Percentiles rank a stretch among this genome's conserved stretches.
Conservation (phyloP, 2,888 invertebrate species). For the Latrodectus elegans region DNA sequence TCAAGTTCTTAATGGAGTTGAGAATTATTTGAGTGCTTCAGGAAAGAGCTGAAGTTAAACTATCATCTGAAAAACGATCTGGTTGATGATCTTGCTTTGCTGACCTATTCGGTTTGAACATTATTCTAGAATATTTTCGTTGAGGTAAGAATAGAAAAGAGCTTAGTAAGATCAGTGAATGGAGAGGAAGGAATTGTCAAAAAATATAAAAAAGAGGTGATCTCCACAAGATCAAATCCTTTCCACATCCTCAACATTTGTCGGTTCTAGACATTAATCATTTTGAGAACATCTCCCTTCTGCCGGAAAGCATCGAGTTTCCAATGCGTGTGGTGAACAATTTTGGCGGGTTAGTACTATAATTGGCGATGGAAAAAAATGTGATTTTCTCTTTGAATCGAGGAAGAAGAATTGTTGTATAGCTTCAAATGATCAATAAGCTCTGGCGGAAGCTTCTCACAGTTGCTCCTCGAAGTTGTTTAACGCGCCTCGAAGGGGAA, state of each 20-base stretch:
- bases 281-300: constrained; percentile 60
- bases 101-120: constrained; percentile 25
- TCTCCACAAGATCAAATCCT: constrained; percentile 29
- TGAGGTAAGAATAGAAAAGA: too few relatives aligned
- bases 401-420: constrained; percentile 23
- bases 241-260: constrained; percentile 49
- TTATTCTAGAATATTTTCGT: constrained; percentile 16
- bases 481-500: not conserved
- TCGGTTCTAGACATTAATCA: constrained; percentile 60
- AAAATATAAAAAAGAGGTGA: constrained; percentile 42
- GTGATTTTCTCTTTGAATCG: not conserved
- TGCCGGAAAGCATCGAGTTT: constrained; percentile 51
- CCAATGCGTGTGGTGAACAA: constrained; percentile 20
- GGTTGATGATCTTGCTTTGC: constrained; percentile 1
- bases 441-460: not conserved
- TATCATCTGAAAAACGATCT: not conserved
- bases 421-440: not conserved
- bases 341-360: constrained; percentile 51
- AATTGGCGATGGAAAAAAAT: constrained; percentile 45
- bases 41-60: too few relatives aligned
- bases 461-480: not conserved
- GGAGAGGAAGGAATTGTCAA: too few relatives aligned
- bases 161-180: too few relatives aligned
- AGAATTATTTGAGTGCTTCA: too few relatives aligned
- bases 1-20: too few relatives aligned